Percentiles rank a stretch among this genome's conserved stretches.
These are phyloP conservation scores for Ethmia dodecea DNA, from an alignment of 2,888 invertebrate species.

Conservation along the genomic window DNA sequence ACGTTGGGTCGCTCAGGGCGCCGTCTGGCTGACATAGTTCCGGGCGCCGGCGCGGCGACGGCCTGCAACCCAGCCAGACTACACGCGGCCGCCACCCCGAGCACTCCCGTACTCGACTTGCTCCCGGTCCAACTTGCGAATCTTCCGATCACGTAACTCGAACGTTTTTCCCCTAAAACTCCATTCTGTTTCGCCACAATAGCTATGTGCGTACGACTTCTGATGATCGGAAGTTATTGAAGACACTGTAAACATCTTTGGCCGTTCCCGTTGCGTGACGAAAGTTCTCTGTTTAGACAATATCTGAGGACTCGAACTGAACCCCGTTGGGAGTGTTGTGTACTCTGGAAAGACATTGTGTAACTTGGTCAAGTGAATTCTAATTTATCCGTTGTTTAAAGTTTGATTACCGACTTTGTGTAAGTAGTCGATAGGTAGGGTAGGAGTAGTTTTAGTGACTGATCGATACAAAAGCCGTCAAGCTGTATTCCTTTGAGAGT, in stretches of 20 bases:
- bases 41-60: slow-evolving; percentile 72
- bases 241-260: slow-evolving; percentile 47
- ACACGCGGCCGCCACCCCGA: slow-evolving; percentile 59
- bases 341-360: slow-evolving; percentile 23
- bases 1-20: slow-evolving; percentile 50
- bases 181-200: slow-evolving; percentile 49
- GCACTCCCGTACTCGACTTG: slow-evolving; percentile 43
- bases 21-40: slow-evolving; percentile 65
- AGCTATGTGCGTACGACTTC: slow-evolving; percentile 52
- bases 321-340: slow-evolving; percentile 15
- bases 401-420: no score
- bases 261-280: slow-evolving; percentile 27
- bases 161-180: slow-evolving; percentile 16
- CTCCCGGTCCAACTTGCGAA: slow-evolving; percentile 26
- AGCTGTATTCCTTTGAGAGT: slow-evolving; percentile 76
- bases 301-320: slow-evolving; percentile 21
- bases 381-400: slow-evolving; percentile 6
- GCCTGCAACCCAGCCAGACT: slow-evolving; percentile 67
- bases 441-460: slow-evolving; percentile 23
- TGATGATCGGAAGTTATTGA: slow-evolving; percentile 38
- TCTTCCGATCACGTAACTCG: slow-evolving; percentile 30
- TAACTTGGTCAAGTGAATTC: slow-evolving; percentile 18
- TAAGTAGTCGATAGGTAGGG: no score
- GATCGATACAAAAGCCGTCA: slow-evolving; percentile 49
- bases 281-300: slow-evolving; percentile 28